Base-by-base conservation (phyloP, 2,888 invertebrate genomes). In the Tricholauxania praeusta region DNA sequence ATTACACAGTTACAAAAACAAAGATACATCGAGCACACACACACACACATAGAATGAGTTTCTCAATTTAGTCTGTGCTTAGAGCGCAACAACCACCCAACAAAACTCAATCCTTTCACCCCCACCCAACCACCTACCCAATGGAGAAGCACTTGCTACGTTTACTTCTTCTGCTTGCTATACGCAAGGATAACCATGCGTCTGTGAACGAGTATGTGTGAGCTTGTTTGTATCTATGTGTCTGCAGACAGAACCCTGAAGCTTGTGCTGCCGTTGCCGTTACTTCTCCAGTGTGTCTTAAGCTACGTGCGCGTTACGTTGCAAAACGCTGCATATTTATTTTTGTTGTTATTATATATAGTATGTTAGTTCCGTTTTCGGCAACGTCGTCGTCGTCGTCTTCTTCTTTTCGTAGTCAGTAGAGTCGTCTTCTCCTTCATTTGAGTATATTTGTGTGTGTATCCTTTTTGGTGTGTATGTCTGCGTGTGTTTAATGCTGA, bases 241-340 rank as follows among this genome's bases (percentile, higher is more conserved):
- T 76, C 71, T 79, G 79, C 77, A 39, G 32, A 39, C 51, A n/a
- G n/a, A 32, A 22, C 19, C 62, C 52, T n/a, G 47, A 52, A 28
- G 22, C 51, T 49, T 51, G 15, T 62, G 14, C 62, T 51, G 70
- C 62, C 52, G 53, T 5, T 17, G 7, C 32, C 19, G 39, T 53
- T 66, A 55, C 57, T 73, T 70, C 72, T 73, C 83, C 83, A 83
- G 84, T 84, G 80, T 79, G 81, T 84, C 84, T 83, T 83, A 83
- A 82, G 82, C 83, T 79, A 79, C 82, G 81, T 80, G 79, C 80
- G 80, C 79, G 83, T 80, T 39, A 80, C 83, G 81, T 79, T 79
- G 51, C 62, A 17, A n/a, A 79, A 80, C 75, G 78, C 70, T 55
- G 63, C 78, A 17, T 76, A 74, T 70, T 67, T 76, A 79, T 80